Base-by-base conservation (phyloP, 1,140 invertebrate genomes). In the Cotesia typhae region DNA sequence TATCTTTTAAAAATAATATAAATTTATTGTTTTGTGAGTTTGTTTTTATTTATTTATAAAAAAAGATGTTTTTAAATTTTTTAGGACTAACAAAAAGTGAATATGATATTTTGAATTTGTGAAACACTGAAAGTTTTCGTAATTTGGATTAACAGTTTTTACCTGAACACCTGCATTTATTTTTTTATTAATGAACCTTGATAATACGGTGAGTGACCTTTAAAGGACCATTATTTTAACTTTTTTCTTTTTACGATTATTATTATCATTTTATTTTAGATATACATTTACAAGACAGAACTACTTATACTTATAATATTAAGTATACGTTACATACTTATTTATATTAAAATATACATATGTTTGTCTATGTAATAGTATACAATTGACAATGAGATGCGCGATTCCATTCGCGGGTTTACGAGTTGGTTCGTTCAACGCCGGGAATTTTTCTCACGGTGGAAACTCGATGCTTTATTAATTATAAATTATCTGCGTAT, bases 171-270 rank as follows among this genome's bases (percentile, higher is more conserved):
- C n/a, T 51, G 38, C 28, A 28, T 28, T 28, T 28, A 28, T 28
- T 28, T 28, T 10, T 36, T 38, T n/a, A 38, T 66, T 52, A 51
- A 28, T 4, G 17, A 41, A 66, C 64, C 64, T 66, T 66, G 64
- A 47, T 28, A 66, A 66, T 14, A 17, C 64, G 64, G 64, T 66
- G 64, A 66, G 64, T 66, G 64, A 66, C 41, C 64, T 36, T 37
- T 10, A 20, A 12, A 47, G 14, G 41, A 47, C 5, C 0, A 47
- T 47, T 47, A 47, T 9, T 47, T 17, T 17, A 17, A 17, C 17
- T 17, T 17, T 17, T 9, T 47, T 47, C 2, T 9, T 47, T 0
- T 47, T 7, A 47, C 6, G 6, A 66, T 14, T 66, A 14, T 28
- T 36, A 64, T 64, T 41, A 36, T 64, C 14, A n/a, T 41, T 14